Base-by-base conservation (phyloP, 35 echinoderm and acorn worm genomes). In the Lytechinus variegatus region DNA sequence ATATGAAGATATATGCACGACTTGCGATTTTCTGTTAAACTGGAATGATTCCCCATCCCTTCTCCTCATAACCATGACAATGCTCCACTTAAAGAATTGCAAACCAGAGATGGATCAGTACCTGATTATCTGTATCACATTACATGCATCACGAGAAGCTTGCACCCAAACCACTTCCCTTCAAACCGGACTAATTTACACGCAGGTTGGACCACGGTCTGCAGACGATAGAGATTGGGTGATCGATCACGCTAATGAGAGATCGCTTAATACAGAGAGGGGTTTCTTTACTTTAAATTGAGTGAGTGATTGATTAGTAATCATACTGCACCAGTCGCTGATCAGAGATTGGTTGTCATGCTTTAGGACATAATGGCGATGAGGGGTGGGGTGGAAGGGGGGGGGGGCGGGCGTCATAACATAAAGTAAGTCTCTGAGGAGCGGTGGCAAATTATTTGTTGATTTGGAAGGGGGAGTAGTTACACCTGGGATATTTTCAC, bases 181-280 rank as follows among this genome's bases (percentile, higher is more conserved):
- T 16, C 56, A 79, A 24, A 79, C n/a, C 19, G 21, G 66, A 79
- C 66, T 79, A 79, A 79, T 79, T 60, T 9, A 79, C 66, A 79
- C 66, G 12, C n/a, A 79, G n/a, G 66, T 79, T 24, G 14, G 19
- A 79, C 61, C 12, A 71, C 14, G 19, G 61, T 13, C 61, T 71
- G 66, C 66, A 79, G 66, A 79, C 66, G 66, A 79, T 24, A n/a
- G 5, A 79, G 66, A 79, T 79, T n/a, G n/a, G 66, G 66, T 24
- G 14, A 79, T 79, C 16, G 66, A 79, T 79, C 66, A 79, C 66
- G 19, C 66, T 79, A 79, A 79, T 79, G 66, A n/a, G 66, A 79
- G 66, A 79, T 79, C 66, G 66, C 66, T 79, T 79, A 79, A 79
- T 79, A 79, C 66, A 79, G 16, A 79, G 66, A 79, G 19, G n/a